Conservation (phyloP, 2,797 vertebrate genomes). For the Thaleichthys pacificus region DNA sequence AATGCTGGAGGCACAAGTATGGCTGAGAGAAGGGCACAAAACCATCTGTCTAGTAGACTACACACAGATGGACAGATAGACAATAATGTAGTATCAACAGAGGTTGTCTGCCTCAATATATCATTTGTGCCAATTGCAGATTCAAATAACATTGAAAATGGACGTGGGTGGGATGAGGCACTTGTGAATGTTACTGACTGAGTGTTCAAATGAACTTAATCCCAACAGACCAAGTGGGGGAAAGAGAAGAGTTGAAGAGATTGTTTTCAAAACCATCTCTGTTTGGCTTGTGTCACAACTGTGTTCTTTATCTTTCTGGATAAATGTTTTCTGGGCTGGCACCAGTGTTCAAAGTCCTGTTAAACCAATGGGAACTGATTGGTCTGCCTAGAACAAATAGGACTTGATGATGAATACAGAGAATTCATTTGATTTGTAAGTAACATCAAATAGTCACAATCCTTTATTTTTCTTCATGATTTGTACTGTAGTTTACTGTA, state of each 20-base stretch:
- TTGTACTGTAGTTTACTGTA: not conserved
- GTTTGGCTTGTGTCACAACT: not conserved
- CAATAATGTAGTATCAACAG: not conserved
- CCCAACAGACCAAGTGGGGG: not conserved
- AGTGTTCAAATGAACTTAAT: not conserved
- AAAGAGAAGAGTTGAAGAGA: too few relatives aligned
- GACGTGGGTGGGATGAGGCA: too few relatives aligned
- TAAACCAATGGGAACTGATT: not conserved
- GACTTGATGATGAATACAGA: slow-evolving; percentile 7
- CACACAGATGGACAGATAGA: not conserved
- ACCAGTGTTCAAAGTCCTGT: slow-evolving; percentile 13
- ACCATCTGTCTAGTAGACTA: too few relatives aligned
- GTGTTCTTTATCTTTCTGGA: not conserved
- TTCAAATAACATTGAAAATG: too few relatives aligned
- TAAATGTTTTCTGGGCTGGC: not conserved
- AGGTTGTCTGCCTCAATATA: not conserved
- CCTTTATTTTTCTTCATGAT: not conserved
- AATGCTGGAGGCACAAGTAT: too few relatives aligned
- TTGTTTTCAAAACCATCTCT: not conserved
- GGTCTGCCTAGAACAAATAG: slow-evolving; percentile 18
- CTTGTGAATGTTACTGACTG: too few relatives aligned
- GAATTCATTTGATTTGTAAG: slow-evolving; percentile 20
- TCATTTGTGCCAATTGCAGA: not conserved
- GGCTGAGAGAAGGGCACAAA: too few relatives aligned
- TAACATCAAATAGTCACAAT: not conserved